phyloP scores from a whole-genome alignment of 2,113 vertebrate species.

The Tricholaema leucomelas region DNA sequence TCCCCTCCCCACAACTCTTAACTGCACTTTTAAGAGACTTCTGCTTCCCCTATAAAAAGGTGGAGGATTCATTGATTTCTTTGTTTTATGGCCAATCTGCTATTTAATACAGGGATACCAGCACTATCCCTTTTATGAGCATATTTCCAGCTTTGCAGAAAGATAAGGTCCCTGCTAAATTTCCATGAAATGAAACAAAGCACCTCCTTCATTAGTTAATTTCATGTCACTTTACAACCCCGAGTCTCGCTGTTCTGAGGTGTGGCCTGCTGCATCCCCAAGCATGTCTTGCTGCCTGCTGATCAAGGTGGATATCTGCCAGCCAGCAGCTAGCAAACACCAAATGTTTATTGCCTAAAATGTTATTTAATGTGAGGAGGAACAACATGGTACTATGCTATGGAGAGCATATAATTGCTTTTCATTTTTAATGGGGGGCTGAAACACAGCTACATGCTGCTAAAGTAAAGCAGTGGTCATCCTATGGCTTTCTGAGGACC shows the following conservation, averaged over 20 bases:
- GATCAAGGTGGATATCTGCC: not conserved
- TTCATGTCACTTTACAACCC: not conserved
- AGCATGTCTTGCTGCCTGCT: not conserved
- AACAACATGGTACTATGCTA: not conserved
- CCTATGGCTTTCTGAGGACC: not conserved
- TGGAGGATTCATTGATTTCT: conserved; percentile 6
- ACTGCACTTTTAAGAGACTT: conserved; percentile 47
- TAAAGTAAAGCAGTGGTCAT: not conserved
- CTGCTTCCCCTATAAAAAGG: conserved; percentile 50
- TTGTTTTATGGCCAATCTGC: not conserved
- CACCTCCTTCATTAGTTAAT: not conserved
- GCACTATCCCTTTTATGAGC: not conserved
- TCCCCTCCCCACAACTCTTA: conserved; percentile 7
- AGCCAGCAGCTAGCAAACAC: not conserved
- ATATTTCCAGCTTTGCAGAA: not conserved
- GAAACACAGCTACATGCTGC: not conserved
- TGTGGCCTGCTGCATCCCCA: not conserved
- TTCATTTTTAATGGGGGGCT: not conserved
- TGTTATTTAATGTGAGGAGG: not conserved
- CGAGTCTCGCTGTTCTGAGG: not conserved
- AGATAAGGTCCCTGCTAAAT: not conserved
- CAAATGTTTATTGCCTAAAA: not conserved
- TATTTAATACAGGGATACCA: not conserved
- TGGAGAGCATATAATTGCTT: not conserved
- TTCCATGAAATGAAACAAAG: not conserved